Evolutionary conservation across 2,113 vertebrate species (phyloP).

Genomic region (Macrotis lagotis): DNA sequence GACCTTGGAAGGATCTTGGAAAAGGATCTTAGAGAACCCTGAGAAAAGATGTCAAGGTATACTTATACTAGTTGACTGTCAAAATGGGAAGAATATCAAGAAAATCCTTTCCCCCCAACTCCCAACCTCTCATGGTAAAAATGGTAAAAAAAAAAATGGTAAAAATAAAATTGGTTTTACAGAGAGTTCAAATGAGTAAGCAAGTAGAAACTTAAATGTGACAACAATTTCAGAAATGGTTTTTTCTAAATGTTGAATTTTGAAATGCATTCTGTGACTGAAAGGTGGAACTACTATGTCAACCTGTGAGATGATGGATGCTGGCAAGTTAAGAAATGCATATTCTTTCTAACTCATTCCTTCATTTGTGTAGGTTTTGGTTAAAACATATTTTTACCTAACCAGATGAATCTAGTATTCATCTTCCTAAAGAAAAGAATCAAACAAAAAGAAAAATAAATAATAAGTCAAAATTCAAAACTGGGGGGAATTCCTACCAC

Average conservation of each 20-base stretch:
- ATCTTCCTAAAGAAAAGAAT: neutral
- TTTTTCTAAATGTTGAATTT: neutral
- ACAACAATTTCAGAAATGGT: constrained; percentile 25
- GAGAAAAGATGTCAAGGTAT: neutral
- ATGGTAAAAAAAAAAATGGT: too few relatives aligned
- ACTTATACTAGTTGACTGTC: neutral
- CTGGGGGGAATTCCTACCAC: neutral
- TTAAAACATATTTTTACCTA: neutral
- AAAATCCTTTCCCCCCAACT: constrained; percentile 32
- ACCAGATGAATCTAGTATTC: neutral
- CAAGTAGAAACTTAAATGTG: constrained; percentile 19
- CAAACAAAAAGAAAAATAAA: neutral
- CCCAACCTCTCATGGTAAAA: neutral
- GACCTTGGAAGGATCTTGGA: constrained; percentile 12
- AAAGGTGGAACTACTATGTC: constrained; percentile 29
- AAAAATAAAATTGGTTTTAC: constrained; percentile 35
- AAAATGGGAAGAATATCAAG: constrained; percentile 24
- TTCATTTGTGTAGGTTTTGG: neutral
- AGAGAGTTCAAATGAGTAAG: constrained; percentile 29
- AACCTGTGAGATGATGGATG: constrained; percentile 27
- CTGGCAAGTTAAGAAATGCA: constrained; percentile 14
- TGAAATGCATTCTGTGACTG: neutral
- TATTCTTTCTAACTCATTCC: neutral
- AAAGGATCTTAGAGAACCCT: neutral
- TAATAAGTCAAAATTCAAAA: neutral